phyloP scores from a whole-genome alignment of 2,888 invertebrate genomes.

The Eurytoma californica region DNA sequence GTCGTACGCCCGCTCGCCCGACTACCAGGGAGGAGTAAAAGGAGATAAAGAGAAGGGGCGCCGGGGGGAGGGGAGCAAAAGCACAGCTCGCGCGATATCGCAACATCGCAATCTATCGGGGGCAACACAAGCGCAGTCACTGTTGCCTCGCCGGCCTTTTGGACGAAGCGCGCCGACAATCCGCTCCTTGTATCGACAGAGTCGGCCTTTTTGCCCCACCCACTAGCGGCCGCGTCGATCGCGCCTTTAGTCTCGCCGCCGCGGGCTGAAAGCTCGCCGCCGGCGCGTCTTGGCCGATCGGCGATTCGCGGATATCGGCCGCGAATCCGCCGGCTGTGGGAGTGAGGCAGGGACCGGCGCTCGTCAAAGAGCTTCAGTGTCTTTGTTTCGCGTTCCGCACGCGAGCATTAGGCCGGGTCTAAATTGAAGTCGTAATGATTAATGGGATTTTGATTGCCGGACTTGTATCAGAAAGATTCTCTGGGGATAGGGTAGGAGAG shows the following conservation, averaged over 20 bases:
- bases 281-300: background rate
- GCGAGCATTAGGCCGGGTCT: slow-evolving; percentile 18
- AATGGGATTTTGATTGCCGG: slow-evolving; percentile 56
- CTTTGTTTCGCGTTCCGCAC: slow-evolving; percentile 35
- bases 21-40: slow-evolving; percentile 38
- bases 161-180: slow-evolving; percentile 66
- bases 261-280: background rate
- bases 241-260: slow-evolving; percentile 53
- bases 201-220: slow-evolving; percentile 67
- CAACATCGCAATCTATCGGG: slow-evolving; percentile 72
- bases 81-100: slow-evolving; percentile 67
- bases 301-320: slow-evolving; percentile 21
- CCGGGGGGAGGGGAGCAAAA: slow-evolving; percentile 9
- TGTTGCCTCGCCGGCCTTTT: slow-evolving; percentile 68
- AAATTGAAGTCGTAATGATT: slow-evolving; percentile 57
- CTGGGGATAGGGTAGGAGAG: slow-evolving; percentile 1
- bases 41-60: background rate
- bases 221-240: slow-evolving; percentile 70
- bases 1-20: slow-evolving; percentile 58
- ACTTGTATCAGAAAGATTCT: slow-evolving; percentile 44
- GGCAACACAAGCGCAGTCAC: slow-evolving; percentile 67
- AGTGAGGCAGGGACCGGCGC: slow-evolving; percentile 43
- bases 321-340: slow-evolving; percentile 48
- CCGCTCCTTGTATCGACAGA: slow-evolving; percentile 74
- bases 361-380: slow-evolving; percentile 35